These are phyloP conservation scores for Xanthorhoe designata DNA, from an alignment of 2,888 invertebrate genomes.

Conservation along the genomic window DNA sequence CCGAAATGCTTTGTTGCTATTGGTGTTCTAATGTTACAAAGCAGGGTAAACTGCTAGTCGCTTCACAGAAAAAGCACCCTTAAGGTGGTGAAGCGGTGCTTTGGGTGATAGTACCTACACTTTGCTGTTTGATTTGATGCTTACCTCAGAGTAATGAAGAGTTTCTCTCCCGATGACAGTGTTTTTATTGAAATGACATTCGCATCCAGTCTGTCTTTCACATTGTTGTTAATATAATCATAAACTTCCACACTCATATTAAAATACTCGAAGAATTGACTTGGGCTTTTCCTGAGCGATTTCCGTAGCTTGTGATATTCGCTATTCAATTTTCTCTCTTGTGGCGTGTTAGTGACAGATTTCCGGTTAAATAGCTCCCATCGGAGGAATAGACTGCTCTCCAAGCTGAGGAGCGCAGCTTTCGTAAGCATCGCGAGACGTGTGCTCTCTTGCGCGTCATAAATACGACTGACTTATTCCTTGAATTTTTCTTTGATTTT, in stretches of 20 bases:
- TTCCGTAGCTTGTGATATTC: conserved; percentile 26
- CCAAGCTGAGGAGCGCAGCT: conserved; percentile 36
- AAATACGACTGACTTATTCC: not conserved
- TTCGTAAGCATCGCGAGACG: conserved; percentile 33
- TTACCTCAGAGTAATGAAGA: conserved; percentile 40
- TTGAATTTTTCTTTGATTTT: not conserved
- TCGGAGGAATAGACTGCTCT: conserved; percentile 31
- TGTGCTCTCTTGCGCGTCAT: not conserved
- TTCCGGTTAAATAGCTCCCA: conserved; percentile 30
- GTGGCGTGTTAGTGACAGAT: conserved; percentile 19
- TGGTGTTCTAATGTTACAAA: too few species aligned
- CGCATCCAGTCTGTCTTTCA: conserved; percentile 26
- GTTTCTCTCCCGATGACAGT: conserved; percentile 34
- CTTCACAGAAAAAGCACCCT: too few species aligned
- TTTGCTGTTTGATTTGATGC: not conserved
- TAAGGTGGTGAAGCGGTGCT: too few species aligned
- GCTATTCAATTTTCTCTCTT: conserved; percentile 18
- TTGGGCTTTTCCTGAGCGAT: conserved; percentile 21
- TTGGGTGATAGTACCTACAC: too few species aligned
- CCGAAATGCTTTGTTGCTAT: too few species aligned
- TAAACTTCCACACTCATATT: conserved; percentile 33
- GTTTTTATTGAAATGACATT: conserved; percentile 18
- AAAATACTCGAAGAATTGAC: conserved; percentile 30
- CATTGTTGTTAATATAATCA: conserved; percentile 38
- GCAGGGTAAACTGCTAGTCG: too few species aligned